Conservation (phyloP, 2,888 invertebrate species). For the Eupelmus urozonus region DNA sequence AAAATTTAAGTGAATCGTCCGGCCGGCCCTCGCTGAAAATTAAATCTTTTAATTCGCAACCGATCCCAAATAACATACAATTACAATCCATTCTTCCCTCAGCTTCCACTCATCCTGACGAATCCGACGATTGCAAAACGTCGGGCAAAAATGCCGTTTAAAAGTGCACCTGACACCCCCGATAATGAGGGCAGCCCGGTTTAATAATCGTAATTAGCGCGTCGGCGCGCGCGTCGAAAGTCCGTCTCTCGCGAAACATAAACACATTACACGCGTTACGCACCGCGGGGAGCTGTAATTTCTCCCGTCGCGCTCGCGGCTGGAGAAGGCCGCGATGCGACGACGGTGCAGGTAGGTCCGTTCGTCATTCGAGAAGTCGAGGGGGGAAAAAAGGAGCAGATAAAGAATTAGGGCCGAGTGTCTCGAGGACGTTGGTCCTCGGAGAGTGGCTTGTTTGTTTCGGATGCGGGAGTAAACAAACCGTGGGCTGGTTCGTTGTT, state of each 20-base stretch:
- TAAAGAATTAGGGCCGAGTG: not conserved
- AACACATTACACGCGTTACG: constrained; percentile 46
- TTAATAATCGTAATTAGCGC: constrained; percentile 45
- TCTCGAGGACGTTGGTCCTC: no score
- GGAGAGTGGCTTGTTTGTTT: no score
- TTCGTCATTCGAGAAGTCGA: not conserved
- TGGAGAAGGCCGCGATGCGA: not conserved
- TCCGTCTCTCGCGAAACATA: constrained; percentile 30
- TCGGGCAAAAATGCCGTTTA: not conserved
- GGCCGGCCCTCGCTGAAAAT: constrained; percentile 19
- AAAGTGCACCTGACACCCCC: constrained; percentile 15
- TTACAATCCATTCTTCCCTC: constrained; percentile 9
- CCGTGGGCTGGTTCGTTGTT: no score
- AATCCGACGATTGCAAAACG: not conserved
- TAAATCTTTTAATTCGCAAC: constrained; percentile 48
- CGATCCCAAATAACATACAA: constrained; percentile 24
- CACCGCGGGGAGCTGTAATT: constrained; percentile 29
- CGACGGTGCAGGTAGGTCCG: not conserved
- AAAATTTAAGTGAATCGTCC: constrained; percentile 39
- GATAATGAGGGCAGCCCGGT: constrained; percentile 14
- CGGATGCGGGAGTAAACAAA: not conserved
- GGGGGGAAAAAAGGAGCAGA: not conserved
- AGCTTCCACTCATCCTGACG: not conserved
- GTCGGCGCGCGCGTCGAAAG: constrained; percentile 9
- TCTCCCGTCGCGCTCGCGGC: constrained; percentile 1